A percentile compares a stretch with the other conserved stretches of the same genome.
phyloP scores from a whole-genome alignment of 2,888 invertebrate genomes.

The Cephus nigrinus region DNA sequence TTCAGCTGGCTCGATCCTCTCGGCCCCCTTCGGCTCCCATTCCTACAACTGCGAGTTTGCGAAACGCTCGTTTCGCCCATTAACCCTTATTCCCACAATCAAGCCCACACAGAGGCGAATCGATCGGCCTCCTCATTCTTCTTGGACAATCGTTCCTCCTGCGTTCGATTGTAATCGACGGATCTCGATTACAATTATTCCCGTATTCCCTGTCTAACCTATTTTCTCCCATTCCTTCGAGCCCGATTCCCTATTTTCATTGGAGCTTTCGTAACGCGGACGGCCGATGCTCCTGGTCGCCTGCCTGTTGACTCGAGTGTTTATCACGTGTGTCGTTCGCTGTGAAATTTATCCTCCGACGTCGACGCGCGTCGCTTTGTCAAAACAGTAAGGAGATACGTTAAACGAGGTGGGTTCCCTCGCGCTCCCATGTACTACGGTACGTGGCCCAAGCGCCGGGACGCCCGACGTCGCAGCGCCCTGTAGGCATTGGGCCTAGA shows the following conservation, averaged over 20 bases:
- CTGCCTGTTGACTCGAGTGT: constrained; percentile 17
- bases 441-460: constrained; percentile 2
- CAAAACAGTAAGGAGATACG: constrained; percentile 39
- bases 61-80: no score
- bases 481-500: not conserved
- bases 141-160: no score
- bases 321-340: constrained; percentile 28
- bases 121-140: no score
- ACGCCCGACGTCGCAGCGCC: no score
- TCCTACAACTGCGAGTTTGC: no score
- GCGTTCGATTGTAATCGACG: no score
- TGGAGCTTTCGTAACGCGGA: constrained; percentile 10
- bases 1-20: not conserved
- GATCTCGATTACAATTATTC: no score
- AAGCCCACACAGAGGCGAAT: no score
- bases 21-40: no score
- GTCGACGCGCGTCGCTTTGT: constrained; percentile 36
- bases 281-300: not conserved
- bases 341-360: constrained; percentile 35
- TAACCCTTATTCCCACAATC: no score
- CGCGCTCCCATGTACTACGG: constrained; percentile 20
- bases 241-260: not conserved
- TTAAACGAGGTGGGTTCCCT: constrained; percentile 28
- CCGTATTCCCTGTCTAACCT: no score
- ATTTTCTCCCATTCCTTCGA: no score